phyloP scores from a whole-genome alignment of 2,888 invertebrate species.

The Chymomyza caudatula region DNA sequence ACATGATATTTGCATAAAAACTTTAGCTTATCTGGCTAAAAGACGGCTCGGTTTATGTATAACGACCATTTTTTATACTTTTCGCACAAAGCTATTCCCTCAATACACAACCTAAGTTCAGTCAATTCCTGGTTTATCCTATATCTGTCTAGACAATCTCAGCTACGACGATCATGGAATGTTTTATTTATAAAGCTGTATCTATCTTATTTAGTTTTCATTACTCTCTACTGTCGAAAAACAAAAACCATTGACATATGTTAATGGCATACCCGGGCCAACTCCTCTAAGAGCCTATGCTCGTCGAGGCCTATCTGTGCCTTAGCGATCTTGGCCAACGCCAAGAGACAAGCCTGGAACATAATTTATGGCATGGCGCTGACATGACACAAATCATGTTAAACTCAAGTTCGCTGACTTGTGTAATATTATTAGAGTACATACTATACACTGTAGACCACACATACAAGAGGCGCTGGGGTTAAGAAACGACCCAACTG shows the following conservation, averaged over 20 bases:
- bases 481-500: not conserved
- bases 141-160: too few relatives aligned
- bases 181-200: not conserved
- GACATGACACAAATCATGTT: not conserved
- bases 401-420: conserved; percentile 38
- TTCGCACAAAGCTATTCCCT: too few relatives aligned
- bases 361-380: not conserved
- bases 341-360: not conserved
- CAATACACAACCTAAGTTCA: too few relatives aligned
- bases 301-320: not conserved
- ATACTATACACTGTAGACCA: conserved; percentile 8
- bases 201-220: not conserved
- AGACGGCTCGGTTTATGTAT: too few relatives aligned
- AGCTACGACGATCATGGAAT: too few relatives aligned
- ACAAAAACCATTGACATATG: not conserved
- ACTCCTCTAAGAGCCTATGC: not conserved
- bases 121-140: too few relatives aligned
- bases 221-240: not conserved
- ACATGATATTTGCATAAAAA: too few relatives aligned
- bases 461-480: conserved; percentile 22
- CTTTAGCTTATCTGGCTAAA: too few relatives aligned
- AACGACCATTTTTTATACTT: too few relatives aligned
- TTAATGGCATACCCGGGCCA: not conserved
- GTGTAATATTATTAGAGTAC: conserved; percentile 25
- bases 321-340: not conserved